Conservation (phyloP, 2,888 invertebrate species). For the Archips xylosteana region DNA sequence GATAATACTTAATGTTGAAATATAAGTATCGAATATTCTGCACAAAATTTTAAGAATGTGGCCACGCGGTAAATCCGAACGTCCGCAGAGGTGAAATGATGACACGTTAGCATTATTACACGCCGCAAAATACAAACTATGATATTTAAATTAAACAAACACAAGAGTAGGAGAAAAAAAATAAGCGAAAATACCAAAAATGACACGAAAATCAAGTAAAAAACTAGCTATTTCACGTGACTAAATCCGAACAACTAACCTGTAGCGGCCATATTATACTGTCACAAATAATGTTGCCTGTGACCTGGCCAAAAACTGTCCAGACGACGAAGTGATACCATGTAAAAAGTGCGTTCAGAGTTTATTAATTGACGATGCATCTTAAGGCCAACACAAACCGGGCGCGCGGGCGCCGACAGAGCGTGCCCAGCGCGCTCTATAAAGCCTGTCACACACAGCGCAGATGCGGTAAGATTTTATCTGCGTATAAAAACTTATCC, state of each 20-base stretch:
- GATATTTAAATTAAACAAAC: constrained; percentile 47
- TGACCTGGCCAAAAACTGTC: constrained; percentile 46
- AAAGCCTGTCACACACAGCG: no score
- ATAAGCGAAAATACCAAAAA: constrained; percentile 53
- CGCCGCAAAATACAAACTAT: constrained; percentile 57
- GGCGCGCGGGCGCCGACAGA: no score
- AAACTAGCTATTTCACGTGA: constrained; percentile 77
- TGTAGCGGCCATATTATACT: constrained; percentile 90
- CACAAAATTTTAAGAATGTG: constrained; percentile 73
- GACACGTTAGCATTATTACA: constrained; percentile 84
- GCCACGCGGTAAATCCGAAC: constrained; percentile 86
- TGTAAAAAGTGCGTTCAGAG: constrained; percentile 33
- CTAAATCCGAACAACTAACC: constrained; percentile 87
- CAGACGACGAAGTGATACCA: constrained; percentile 15
- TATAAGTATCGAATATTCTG: constrained; percentile 50
- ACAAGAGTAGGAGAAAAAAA: constrained; percentile 53
- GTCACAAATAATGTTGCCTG: constrained; percentile 83
- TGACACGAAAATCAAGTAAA: constrained; percentile 52
- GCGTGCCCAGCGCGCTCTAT: no score
- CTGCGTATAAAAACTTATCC: no score
- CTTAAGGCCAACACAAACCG: no score
- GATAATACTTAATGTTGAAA: constrained; percentile 51
- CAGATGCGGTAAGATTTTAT: no score
- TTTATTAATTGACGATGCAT: background rate
- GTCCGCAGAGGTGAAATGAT: constrained; percentile 82